phyloP scores from a whole-genome alignment of 2,113 vertebrate species.

The Pelusios castaneus region DNA sequence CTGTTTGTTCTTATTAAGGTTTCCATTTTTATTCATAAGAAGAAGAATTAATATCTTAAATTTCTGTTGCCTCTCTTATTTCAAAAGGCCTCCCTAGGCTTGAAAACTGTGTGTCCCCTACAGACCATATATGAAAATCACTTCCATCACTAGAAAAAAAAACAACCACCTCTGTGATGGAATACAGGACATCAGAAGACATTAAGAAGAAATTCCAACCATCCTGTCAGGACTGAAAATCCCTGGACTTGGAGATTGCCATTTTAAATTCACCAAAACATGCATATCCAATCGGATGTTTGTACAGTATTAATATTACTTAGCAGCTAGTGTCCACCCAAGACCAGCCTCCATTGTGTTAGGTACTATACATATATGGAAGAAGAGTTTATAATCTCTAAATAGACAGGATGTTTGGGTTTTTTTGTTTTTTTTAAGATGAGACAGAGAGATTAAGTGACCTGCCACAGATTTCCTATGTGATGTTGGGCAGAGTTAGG shows the following conservation, averaged over 20 bases:
- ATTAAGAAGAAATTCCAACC: fast-evolving
- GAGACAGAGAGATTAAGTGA: neutral
- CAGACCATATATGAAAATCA: neutral
- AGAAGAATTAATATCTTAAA: fast-evolving
- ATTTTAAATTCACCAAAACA: neutral
- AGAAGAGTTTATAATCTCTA: neutral
- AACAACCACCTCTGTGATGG: neutral
- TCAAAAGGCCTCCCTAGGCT: neutral
- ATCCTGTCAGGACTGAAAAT: neutral
- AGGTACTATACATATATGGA: neutral
- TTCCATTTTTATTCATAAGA: neutral
- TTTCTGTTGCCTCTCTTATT: neutral
- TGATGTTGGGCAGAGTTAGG: neutral
- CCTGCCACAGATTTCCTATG: fast-evolving
- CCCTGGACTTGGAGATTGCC: neutral
- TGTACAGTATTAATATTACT: neutral
- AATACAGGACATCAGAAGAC: neutral
- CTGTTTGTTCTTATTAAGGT: neutral
- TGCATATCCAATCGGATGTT: neutral
- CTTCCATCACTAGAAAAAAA: fast-evolving
- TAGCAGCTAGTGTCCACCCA: neutral
- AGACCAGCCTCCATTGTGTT: neutral
- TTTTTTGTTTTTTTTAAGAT: neutral
- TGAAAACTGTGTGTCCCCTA: neutral
- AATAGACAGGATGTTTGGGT: neutral